Evolutionary conservation across 2,797 vertebrate genomes (phyloP).

Genomic region (Pangasius krempfi): DNA sequence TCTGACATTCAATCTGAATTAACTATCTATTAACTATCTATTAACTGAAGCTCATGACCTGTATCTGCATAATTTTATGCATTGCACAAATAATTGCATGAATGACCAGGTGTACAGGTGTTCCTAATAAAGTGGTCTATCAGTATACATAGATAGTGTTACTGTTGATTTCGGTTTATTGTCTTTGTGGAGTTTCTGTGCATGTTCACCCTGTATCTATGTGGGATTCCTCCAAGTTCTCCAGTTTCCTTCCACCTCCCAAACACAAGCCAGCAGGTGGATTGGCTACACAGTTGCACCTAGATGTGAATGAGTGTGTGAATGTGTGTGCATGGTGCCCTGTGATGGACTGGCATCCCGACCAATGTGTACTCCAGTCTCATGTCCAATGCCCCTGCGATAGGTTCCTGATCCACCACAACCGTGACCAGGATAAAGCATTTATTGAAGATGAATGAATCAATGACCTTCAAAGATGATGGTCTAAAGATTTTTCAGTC

Average conservation of each 20-base stretch:
- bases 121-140: background rate
- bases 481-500: background rate
- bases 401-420: background rate
- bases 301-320: background rate
- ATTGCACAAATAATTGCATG: background rate
- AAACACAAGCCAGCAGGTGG: background rate
- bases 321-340: background rate
- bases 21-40: no score
- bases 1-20: background rate
- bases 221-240: background rate
- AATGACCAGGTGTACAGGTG: background rate
- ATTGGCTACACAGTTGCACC: background rate
- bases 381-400: background rate
- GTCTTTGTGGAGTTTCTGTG: background rate
- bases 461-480: conserved; percentile 4
- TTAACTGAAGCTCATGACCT: background rate
- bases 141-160: background rate
- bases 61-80: background rate
- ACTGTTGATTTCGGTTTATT: background rate
- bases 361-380: background rate
- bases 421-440: background rate
- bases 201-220: background rate
- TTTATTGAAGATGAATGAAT: background rate
- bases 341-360: background rate
- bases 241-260: background rate